phyloP scores from a whole-genome alignment of 2,888 invertebrate species.

The Nomada fucata region DNA sequence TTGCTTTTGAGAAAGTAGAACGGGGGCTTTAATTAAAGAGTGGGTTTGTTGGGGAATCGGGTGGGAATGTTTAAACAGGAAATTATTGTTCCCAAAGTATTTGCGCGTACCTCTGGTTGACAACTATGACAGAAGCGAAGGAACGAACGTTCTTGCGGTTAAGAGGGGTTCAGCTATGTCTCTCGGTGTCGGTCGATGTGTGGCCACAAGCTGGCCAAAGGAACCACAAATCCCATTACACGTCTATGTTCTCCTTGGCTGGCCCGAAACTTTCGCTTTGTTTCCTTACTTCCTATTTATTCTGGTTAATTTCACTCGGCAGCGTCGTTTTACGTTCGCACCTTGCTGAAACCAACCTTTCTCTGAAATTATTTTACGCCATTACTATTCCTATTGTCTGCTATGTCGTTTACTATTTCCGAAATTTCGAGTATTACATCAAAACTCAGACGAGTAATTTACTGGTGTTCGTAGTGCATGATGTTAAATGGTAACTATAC shows the following conservation, averaged over 20 bases:
- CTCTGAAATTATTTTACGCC: too few species aligned
- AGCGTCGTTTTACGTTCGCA: too few species aligned
- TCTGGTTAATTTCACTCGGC: not conserved
- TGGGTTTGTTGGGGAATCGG: not conserved
- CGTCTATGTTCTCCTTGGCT: slow-evolving; percentile 52
- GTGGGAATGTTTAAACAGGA: not conserved
- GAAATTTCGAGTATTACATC: too few species aligned
- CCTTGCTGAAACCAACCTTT: not conserved
- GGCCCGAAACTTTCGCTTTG: slow-evolving; percentile 32
- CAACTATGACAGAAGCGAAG: slow-evolving; percentile 23
- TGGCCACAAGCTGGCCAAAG: slow-evolving; percentile 68
- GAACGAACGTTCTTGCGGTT: slow-evolving; percentile 54
- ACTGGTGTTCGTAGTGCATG: too few species aligned
- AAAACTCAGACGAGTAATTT: too few species aligned
- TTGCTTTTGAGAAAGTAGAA: not conserved
- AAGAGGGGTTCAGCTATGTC: slow-evolving; percentile 43
- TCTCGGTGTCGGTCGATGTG: slow-evolving; percentile 53
- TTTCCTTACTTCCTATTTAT: slow-evolving; percentile 37
- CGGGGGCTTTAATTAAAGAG: not conserved
- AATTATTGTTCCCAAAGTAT: slow-evolving; percentile 40
- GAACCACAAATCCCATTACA: slow-evolving; percentile 72
- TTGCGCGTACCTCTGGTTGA: slow-evolving; percentile 46
- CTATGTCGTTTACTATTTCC: too few species aligned
- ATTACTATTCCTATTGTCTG: too few species aligned
- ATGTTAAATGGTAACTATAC: too few species aligned